Evolutionary conservation across 2,888 invertebrate species (phyloP).

Genomic region (Emmelina monodactyla): DNA sequence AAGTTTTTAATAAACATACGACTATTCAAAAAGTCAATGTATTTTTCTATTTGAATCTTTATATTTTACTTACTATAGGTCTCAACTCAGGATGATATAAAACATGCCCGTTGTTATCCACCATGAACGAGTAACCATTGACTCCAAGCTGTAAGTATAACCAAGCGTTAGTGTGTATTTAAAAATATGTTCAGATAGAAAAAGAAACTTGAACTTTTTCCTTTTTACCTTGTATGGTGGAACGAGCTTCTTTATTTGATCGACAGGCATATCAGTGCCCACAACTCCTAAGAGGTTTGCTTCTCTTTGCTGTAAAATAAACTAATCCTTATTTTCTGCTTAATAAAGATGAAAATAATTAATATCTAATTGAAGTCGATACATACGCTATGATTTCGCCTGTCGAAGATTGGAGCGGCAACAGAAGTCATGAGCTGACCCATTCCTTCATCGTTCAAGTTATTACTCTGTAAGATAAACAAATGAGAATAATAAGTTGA

Average conservation of each 20-base stretch:
- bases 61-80: conserved; percentile 81
- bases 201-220: background rate
- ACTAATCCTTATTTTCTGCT: background rate
- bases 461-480: conserved; percentile 65
- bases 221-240: conserved; percentile 85
- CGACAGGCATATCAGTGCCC: conserved; percentile 95
- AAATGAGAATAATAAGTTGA: no score
- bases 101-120: conserved; percentile 97
- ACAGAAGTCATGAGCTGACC: conserved; percentile 92
- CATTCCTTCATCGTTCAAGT: conserved; percentile 71
- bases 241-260: conserved; percentile 93
- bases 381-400: conserved; percentile 83
- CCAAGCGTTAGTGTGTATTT: background rate
- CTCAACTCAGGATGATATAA: conserved; percentile 95
- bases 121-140: conserved; percentile 95
- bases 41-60: background rate
- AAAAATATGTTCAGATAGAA: background rate
- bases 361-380: conserved; percentile 2
- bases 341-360: background rate
- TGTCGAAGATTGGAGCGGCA: conserved; percentile 93
- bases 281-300: conserved; percentile 96
- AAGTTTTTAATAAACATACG: background rate
- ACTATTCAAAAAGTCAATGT: background rate
- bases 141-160: conserved; percentile 82
- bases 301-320: conserved; percentile 73